A percentile compares a stretch with the other conserved stretches of the same genome.
Evolutionary conservation across 2,113 vertebrate genomes (phyloP).

Genomic region (Melospiza melodia): DNA sequence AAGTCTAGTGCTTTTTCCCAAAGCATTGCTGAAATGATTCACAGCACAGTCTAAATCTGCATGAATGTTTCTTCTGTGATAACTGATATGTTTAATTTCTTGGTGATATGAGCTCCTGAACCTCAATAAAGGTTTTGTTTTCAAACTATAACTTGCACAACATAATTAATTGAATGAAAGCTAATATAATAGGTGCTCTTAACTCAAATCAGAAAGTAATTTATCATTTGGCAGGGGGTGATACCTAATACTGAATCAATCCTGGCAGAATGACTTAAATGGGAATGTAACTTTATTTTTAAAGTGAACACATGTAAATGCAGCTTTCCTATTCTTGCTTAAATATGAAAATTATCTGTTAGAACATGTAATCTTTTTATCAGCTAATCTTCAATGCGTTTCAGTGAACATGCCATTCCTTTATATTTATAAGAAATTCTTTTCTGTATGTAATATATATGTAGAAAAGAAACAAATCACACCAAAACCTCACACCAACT

Average conservation of each 20-base stretch:
- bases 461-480: background rate
- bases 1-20: conserved; percentile 9
- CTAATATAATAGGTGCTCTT: conserved; percentile 54
- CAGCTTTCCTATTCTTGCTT: background rate
- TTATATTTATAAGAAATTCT: background rate
- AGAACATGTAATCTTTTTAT: background rate
- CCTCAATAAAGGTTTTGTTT: conserved; percentile 51
- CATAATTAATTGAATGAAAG: conserved; percentile 67
- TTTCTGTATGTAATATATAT: background rate
- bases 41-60: conserved; percentile 2
- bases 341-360: background rate
- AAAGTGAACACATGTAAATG: background rate
- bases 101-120: conserved; percentile 38
- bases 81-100: conserved; percentile 56
- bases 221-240: conserved; percentile 28
- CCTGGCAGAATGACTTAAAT: background rate
- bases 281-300: background rate
- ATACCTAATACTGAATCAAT: background rate
- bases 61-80: background rate
- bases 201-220: conserved; percentile 55
- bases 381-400: background rate
- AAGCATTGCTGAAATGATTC: conserved; percentile 34
- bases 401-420: background rate
- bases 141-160: conserved; percentile 57
- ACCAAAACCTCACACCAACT: background rate